Conservation (phyloP, 2,888 invertebrate species). For the Philaethria dido region DNA sequence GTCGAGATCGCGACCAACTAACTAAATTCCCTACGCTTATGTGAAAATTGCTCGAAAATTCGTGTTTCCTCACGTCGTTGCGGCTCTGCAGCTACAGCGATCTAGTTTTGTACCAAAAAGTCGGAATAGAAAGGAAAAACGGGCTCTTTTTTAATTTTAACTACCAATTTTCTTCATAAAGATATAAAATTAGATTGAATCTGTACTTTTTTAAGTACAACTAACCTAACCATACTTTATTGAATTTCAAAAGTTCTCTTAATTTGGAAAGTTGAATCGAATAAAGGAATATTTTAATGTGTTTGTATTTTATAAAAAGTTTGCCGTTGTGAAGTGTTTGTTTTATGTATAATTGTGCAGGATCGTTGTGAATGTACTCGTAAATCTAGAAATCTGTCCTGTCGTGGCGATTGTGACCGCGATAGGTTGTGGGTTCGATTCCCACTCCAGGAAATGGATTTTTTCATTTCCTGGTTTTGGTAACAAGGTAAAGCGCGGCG, state of each 20-base stretch:
- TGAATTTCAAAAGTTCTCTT: background rate
- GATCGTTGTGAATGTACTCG: no score
- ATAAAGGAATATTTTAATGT: background rate
- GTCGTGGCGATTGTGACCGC: no score
- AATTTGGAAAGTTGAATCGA: background rate
- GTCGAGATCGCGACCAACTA: conserved; percentile 39
- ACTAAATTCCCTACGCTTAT: conserved; percentile 41
- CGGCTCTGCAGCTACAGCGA: background rate
- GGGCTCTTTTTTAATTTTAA: background rate
- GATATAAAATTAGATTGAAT: background rate
- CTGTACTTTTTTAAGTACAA: background rate
- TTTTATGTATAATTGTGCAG: no score
- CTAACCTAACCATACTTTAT: background rate
- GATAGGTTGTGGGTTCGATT: no score
- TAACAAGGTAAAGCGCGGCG: no score
- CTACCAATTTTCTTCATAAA: background rate
- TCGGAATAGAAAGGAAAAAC: background rate
- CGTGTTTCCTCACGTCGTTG: conserved; percentile 28
- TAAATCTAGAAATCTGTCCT: no score
- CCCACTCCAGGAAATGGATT: no score
- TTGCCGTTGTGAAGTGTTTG: no score
- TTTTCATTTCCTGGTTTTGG: no score
- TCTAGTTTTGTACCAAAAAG: conserved; percentile 6
- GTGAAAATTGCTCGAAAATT: conserved; percentile 41
- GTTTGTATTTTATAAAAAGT: no score